phyloP scores from a whole-genome alignment of 2,797 vertebrate species.

The Malurus leucopterus region DNA sequence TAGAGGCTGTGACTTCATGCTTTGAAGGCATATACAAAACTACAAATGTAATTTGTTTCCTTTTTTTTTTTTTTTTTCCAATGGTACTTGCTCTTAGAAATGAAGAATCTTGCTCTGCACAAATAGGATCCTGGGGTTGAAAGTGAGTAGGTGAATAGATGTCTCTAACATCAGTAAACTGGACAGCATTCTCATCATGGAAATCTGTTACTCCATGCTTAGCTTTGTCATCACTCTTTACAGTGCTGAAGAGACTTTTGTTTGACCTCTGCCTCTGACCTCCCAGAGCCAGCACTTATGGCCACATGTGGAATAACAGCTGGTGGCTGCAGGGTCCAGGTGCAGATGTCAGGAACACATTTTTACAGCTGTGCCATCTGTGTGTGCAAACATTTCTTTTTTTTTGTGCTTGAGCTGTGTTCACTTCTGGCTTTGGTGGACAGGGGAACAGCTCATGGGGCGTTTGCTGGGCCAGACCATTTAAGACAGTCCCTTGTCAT shows the following conservation, averaged over 20 bases:
- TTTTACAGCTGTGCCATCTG: slow-evolving; percentile 65
- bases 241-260: slow-evolving; percentile 45
- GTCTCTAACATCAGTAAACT: not conserved
- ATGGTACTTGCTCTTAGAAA: not conserved
- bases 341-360: slow-evolving; percentile 65
- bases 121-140: not conserved
- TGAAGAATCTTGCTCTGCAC: not conserved
- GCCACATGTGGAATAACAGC: slow-evolving; percentile 51
- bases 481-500: slow-evolving; percentile 31
- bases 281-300: slow-evolving; percentile 61
- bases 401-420: slow-evolving; percentile 49
- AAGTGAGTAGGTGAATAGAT: not conserved
- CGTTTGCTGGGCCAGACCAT: not conserved
- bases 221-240: not conserved
- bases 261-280: slow-evolving; percentile 62
- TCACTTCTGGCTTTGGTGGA: slow-evolving; percentile 40
- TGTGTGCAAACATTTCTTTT: slow-evolving; percentile 47
- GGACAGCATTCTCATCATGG: not conserved
- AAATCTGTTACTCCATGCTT: not conserved
- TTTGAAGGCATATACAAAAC: not conserved
- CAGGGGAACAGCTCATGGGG: not conserved
- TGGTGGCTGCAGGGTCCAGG: slow-evolving; percentile 68
- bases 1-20: not conserved
- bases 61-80: accelerated
- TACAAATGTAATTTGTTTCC: accelerated